These are phyloP conservation scores for Macaria liturata DNA, from an alignment of 2,888 invertebrate genomes.

Conservation along the genomic window DNA sequence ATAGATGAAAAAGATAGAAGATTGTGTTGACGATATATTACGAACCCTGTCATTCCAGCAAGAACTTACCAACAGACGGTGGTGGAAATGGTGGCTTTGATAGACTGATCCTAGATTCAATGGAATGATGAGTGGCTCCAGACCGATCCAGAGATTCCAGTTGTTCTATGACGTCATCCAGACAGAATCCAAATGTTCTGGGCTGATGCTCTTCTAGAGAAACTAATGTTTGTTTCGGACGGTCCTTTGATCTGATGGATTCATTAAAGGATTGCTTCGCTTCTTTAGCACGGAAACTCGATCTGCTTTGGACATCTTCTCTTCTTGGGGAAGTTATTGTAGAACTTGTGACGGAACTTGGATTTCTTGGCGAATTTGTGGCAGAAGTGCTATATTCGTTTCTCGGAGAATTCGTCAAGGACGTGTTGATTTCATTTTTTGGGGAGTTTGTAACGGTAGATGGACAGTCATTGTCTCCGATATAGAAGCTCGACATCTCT, in stretches of 20 bases:
- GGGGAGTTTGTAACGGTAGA: not conserved
- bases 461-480: conserved; percentile 51
- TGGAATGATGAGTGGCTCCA: conserved; percentile 63
- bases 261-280: conserved; percentile 70
- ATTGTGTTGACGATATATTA: too few relatives aligned
- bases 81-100: conserved; percentile 55
- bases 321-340: conserved; percentile 25
- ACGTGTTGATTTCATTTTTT: not conserved
- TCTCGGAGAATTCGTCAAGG: not conserved
- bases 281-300: conserved; percentile 53
- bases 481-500: conserved; percentile 60
- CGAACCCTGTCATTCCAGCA: too few relatives aligned
- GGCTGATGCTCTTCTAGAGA: conserved; percentile 55
- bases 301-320: conserved; percentile 15
- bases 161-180: conserved; percentile 54
- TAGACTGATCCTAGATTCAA: conserved; percentile 57
- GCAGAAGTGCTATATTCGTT: not conserved
- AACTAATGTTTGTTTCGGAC: conserved; percentile 48
- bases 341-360: conserved; percentile 13
- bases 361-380: not conserved
- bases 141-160: conserved; percentile 58
- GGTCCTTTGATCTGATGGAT: conserved; percentile 57
- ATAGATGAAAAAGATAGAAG: too few relatives aligned
- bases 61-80: conserved; percentile 63
- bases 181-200: conserved; percentile 42